Conservation (phyloP, 2,113 vertebrate genomes). For the Oreochromis niloticus region DNA sequence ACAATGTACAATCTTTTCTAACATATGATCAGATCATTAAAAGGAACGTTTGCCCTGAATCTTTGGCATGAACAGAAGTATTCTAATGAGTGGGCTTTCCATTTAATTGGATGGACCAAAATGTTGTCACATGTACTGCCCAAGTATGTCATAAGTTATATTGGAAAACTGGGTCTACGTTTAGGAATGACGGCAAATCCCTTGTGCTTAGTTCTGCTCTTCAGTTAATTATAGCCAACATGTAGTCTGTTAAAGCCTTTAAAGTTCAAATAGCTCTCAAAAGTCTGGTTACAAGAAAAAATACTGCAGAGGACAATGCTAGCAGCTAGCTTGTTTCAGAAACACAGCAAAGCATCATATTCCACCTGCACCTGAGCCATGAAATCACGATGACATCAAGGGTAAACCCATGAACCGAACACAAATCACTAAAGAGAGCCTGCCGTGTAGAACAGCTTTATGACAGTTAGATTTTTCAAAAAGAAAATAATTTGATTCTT, state of each 20-base stretch:
- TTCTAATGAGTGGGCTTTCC: conserved; percentile 19
- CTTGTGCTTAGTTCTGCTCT: not conserved
- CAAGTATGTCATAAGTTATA: conserved; percentile 4
- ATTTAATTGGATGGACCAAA: conserved; percentile 41
- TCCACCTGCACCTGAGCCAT: not conserved
- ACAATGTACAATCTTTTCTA: not conserved
- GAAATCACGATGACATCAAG: not conserved
- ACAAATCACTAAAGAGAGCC: not conserved
- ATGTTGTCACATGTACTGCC: conserved; percentile 23
- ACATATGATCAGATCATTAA: conserved; percentile 42
- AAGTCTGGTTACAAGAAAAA: not conserved
- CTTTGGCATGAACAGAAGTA: conserved; percentile 8
- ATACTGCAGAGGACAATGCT: not conserved
- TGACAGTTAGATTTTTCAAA: not conserved
- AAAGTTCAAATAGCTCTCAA: not conserved
- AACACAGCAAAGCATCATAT: not conserved
- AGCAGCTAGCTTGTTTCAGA: not conserved
- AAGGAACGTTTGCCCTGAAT: conserved; percentile 19
- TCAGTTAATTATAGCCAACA: conserved; percentile 33
- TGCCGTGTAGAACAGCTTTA: not conserved
- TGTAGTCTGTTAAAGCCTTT: not conserved
- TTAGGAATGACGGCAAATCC: not conserved
- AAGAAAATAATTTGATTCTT: not conserved
- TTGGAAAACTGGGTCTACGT: not conserved
- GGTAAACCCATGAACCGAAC: not conserved